Conservation (phyloP, 1,140 invertebrate genomes). For the Nomia melanderi region DNA sequence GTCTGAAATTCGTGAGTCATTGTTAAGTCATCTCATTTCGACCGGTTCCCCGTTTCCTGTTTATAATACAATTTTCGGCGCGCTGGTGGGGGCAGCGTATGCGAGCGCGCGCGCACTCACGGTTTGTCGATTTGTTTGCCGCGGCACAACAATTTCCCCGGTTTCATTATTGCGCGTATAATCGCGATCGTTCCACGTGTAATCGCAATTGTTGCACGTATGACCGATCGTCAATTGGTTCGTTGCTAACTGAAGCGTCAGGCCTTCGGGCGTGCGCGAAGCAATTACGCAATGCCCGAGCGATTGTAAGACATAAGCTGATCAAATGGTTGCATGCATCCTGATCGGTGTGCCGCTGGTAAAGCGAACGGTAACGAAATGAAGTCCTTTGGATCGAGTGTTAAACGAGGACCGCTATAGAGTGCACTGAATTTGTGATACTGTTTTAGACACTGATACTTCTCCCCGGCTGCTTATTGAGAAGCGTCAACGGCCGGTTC, state of each 20-base stretch:
- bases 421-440: background rate
- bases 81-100: too few species aligned
- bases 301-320: constrained; percentile 53
- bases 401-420: background rate
- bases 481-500: too few species aligned
- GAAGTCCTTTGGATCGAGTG: constrained; percentile 2
- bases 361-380: constrained; percentile 23
- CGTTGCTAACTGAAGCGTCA: constrained; percentile 46
- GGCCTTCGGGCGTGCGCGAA: constrained; percentile 44
- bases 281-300: constrained; percentile 44
- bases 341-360: background rate
- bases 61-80: too few species aligned
- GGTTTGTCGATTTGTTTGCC: constrained; percentile 25
- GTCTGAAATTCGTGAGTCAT: background rate
- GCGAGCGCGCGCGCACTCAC: too few species aligned
- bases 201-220: constrained; percentile 51
- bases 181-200: constrained; percentile 46
- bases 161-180: constrained; percentile 44
- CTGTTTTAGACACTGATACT: background rate
- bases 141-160: constrained; percentile 34
- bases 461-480: background rate
- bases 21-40: background rate
- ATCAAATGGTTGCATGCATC: constrained; percentile 21
- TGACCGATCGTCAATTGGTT: constrained; percentile 50
- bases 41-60: too few species aligned